Percentiles rank a stretch among this genome's conserved stretches.
Conservation (phyloP, 1,140 invertebrate genomes). For the Lithobius niger region DNA sequence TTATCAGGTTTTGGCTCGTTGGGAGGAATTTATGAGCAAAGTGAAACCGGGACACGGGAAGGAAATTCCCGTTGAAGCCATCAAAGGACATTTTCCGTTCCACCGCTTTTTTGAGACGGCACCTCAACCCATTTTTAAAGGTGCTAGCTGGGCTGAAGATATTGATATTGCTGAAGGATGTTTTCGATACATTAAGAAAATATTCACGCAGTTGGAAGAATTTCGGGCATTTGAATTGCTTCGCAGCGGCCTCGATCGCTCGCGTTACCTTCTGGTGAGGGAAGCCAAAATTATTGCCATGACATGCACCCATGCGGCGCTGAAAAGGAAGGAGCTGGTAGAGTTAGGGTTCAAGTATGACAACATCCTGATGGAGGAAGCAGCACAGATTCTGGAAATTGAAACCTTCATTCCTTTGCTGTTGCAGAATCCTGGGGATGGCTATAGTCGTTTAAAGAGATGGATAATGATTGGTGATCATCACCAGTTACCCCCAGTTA, state of each 20-base stretch:
- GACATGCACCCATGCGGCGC: conserved; percentile 98
- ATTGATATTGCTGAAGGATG: conserved; percentile 84
- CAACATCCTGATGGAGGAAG: conserved; percentile 99
- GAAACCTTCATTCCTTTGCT: conserved; percentile 98
- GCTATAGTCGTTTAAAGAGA: conserved; percentile 85
- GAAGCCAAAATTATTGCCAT: conserved; percentile 99
- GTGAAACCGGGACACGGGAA: conserved; percentile 37
- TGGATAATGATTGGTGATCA: conserved; percentile 99
- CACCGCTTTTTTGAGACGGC: conserved; percentile 80
- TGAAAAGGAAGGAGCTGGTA: conserved; percentile 91
- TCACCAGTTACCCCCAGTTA: conserved; percentile 96
- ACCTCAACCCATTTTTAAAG: conserved; percentile 81
- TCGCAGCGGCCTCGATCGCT: conserved; percentile 83
- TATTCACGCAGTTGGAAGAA: conserved; percentile 94
- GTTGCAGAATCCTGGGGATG: conserved; percentile 84
- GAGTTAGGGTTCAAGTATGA: conserved; percentile 80
- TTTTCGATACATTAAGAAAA: conserved; percentile 87
- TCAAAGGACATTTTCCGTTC: conserved; percentile 76
- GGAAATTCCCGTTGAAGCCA: conserved; percentile 26
- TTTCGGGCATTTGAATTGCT: conserved; percentile 92
- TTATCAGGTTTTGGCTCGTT: conserved; percentile 60
- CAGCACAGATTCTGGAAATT: conserved; percentile 97
- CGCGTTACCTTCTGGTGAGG: conserved; percentile 92
- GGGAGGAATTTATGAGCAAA: conserved; percentile 70
- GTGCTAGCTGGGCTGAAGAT: conserved; percentile 65